Conservation (phyloP, 2,888 invertebrate genomes). For the Lasioglossum oenotherae region DNA sequence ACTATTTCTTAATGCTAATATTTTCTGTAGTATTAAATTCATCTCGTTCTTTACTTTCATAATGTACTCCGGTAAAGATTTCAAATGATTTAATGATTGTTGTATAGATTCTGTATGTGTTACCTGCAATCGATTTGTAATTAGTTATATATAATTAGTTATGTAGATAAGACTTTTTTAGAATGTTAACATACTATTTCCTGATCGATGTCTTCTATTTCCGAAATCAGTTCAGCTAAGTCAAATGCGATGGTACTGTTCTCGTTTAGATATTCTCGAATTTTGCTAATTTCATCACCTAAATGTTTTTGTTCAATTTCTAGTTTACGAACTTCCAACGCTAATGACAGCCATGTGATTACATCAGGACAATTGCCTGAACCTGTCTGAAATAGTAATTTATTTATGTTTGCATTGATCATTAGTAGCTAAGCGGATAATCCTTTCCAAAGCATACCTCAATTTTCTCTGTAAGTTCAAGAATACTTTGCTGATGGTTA, state of each 20-base stretch:
- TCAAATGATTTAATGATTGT: conserved; percentile 76
- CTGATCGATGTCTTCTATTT: conserved; percentile 71
- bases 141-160: conserved; percentile 10
- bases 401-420: not conserved
- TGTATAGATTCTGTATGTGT: conserved; percentile 72
- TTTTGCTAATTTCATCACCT: conserved; percentile 71
- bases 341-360: conserved; percentile 75
- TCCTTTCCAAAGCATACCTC: conserved; percentile 67
- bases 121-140: conserved; percentile 64
- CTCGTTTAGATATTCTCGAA: conserved; percentile 63
- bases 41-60: conserved; percentile 71
- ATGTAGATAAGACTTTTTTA: not conserved
- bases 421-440: not conserved
- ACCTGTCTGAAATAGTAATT: conserved; percentile 34
- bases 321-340: conserved; percentile 77
- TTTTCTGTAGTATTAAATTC: conserved; percentile 66
- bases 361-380: conserved; percentile 63
- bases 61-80: conserved; percentile 70
- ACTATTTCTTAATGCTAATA: conserved; percentile 65
- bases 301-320: conserved; percentile 72
- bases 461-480: conserved; percentile 76
- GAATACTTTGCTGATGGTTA: conserved; percentile 65
- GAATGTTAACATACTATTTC: conserved; percentile 70
- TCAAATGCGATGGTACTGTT: conserved; percentile 59
- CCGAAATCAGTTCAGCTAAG: conserved; percentile 69